Evolutionary conservation across 1,140 invertebrate genomes (phyloP), one percentile per base, ranked within the genome.

Genomic region (Telenomus remus): DNA sequence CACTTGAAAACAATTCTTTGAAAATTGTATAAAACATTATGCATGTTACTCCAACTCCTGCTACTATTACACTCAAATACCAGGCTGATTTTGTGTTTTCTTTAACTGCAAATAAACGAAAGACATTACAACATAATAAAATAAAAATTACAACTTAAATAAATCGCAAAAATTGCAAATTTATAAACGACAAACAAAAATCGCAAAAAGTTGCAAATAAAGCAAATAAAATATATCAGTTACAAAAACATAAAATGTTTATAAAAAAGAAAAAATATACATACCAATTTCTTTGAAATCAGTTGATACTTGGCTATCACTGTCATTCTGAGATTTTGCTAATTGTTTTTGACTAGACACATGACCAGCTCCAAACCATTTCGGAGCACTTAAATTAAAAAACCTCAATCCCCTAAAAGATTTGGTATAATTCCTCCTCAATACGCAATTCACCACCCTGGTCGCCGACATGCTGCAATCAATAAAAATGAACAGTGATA

Each of bases 71-170:
- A 9, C 91, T 92, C 66, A 93, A 90, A 79, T 96, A 96, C 47
- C 93, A 94, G 37, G 90, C 92, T 73, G 95, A 96, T 84, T 96
- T 95, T 16, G 94, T 94, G 33, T 93, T 94, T 87, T 96, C 94
- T 88, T 95, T 96, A 1, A 96, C 94, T 91, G 56, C 55, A 83
- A 39, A 84, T 59, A 56, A 76, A 48, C 19, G 1, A 19, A 48
- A 19, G 1, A 39, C 3, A 27, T 19, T 48, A 48, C 51, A 9
- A 16, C 27, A 16, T 65, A 37, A 0, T 43, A 69, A 10, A 39
- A 61, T 54, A n/a, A 43, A 10, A 39, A 4, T 11, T 46, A 39
- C 57, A 61, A 15, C n/a, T n/a, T 37, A 46, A 48, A 13, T 34
- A 49, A 48, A 0, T 4, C 48, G 49, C 27, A 19, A 16, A 16